Percentiles rank a stretch among this genome's conserved stretches.
phyloP scores from a whole-genome alignment of 2,797 vertebrate species.

The Steatocranus sp. region DNA sequence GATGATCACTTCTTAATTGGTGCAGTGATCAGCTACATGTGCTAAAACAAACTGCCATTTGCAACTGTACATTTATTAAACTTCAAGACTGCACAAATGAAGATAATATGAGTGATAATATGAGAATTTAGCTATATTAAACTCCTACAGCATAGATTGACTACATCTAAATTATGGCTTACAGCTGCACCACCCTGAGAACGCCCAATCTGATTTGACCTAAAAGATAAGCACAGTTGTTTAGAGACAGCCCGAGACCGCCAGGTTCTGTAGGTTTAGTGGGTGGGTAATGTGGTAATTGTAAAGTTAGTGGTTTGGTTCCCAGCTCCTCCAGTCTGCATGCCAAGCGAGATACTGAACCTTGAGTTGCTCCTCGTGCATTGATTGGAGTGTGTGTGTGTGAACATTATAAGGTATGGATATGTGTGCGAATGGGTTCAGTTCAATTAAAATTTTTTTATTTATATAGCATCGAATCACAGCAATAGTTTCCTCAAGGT shows the following conservation, averaged over 20 bases:
- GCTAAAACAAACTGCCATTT: neutral
- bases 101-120: neutral
- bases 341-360: neutral
- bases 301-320: neutral
- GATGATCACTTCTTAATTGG: neutral
- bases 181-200: neutral
- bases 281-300: neutral
- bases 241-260: neutral
- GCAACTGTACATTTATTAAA: neutral
- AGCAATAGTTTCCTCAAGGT: neutral
- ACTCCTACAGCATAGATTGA: neutral
- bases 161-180: neutral
- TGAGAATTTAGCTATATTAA: neutral
- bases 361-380: neutral
- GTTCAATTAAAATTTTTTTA: neutral
- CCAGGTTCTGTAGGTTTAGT: neutral
- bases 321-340: neutral
- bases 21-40: neutral
- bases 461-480: neutral
- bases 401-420: neutral
- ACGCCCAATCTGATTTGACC: fast-evolving
- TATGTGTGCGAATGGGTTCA: neutral
- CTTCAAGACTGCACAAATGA: neutral
- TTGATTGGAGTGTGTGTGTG: neutral
- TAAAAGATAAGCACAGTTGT: neutral